Conservation (phyloP, 2,888 invertebrate species). For the Eilema depressum region DNA sequence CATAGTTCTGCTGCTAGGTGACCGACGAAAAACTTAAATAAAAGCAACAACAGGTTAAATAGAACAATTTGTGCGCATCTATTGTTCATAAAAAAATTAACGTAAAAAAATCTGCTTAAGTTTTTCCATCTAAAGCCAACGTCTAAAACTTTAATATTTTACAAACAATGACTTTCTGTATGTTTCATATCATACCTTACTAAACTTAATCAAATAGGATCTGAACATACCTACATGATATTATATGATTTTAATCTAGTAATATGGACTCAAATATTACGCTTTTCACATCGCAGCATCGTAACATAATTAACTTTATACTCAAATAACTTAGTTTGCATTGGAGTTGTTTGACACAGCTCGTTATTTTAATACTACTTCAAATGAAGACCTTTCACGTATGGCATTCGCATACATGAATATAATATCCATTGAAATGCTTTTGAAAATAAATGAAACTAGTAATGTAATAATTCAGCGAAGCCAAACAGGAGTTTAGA, state of each 20-base stretch:
- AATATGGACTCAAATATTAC: no score
- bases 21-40: not conserved
- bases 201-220: no score
- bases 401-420: not conserved
- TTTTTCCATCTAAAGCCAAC: not conserved
- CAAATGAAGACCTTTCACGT: not conserved
- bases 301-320: not conserved
- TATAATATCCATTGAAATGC: not conserved
- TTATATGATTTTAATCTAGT: no score
- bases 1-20: not conserved
- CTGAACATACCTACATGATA: no score
- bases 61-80: not conserved
- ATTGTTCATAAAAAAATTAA: no score
- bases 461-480: not conserved
- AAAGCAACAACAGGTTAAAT: not conserved
- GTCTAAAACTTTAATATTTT: not conserved
- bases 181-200: no score
- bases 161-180: no score
- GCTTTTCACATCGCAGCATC: no score
- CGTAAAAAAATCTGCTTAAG: not conserved
- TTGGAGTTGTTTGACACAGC: not conserved
- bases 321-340: not conserved
- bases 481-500: slow-evolving; percentile 6
- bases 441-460: not conserved
- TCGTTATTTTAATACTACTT: not conserved